Conservation (phyloP, 2,113 vertebrate species). For the Maccullochella peelii region DNA sequence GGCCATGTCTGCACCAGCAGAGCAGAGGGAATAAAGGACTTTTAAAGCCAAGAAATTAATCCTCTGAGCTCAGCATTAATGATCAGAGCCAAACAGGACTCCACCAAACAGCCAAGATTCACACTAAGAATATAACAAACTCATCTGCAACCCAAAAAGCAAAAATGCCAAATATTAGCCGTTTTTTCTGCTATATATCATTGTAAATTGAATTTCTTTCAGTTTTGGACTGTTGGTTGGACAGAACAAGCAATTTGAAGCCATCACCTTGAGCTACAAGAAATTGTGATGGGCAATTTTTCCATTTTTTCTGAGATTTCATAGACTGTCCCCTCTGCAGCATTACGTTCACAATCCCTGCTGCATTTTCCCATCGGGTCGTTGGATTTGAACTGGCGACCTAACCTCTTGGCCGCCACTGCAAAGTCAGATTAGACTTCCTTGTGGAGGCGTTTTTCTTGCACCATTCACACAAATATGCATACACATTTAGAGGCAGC, state of each 20-base stretch:
- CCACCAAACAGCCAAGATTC: not conserved
- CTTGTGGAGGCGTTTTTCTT: not conserved
- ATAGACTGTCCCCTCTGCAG: not conserved
- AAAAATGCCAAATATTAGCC: not conserved
- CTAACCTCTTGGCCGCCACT: not conserved
- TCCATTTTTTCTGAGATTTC: not conserved
- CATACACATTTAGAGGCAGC: constrained; percentile 5
- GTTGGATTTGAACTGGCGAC: constrained; percentile 24
- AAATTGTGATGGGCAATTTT: not conserved
- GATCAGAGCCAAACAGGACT: constrained; percentile 1
- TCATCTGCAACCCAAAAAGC: not conserved
- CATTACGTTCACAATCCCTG: not conserved
- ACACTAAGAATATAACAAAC: not conserved
- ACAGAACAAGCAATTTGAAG: not conserved
- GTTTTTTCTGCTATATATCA: not conserved
- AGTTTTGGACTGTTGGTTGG: not conserved
- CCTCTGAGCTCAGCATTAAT: constrained; percentile 32
- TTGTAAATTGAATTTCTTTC: not conserved
- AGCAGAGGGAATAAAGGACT: constrained; percentile 38
- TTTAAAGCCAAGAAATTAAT: constrained; percentile 46
- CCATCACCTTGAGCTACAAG: not conserved
- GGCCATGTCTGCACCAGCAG: constrained; percentile 15
- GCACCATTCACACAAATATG: not conserved
- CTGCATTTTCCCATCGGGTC: not conserved
- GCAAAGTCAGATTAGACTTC: constrained; percentile 14